Conservation (phyloP, 2,797 vertebrate species). For the Crypturellus tataupa region DNA sequence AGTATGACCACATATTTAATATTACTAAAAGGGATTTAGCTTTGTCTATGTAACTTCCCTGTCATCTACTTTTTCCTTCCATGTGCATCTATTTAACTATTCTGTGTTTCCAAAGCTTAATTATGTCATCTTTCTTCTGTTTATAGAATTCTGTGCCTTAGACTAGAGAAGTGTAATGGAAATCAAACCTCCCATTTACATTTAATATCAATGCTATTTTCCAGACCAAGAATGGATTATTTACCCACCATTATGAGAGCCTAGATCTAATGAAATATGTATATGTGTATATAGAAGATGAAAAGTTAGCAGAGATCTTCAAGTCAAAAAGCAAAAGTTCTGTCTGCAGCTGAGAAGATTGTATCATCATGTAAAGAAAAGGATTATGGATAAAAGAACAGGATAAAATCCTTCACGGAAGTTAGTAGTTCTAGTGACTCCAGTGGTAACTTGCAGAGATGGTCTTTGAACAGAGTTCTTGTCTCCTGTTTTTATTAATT, state of each 20-base stretch:
- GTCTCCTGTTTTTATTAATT: not conserved
- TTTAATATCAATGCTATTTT: slow-evolving; percentile 53
- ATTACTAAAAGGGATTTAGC: slow-evolving; percentile 64
- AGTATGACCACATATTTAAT: slow-evolving; percentile 61
- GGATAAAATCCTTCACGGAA: not conserved
- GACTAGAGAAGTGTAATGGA: slow-evolving; percentile 1
- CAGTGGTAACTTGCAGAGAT: not conserved
- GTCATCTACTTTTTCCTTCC: slow-evolving; percentile 24
- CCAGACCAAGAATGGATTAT: slow-evolving; percentile 1
- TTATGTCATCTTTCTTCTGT: slow-evolving; percentile 28
- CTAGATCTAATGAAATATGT: slow-evolving; percentile 18
- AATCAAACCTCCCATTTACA: slow-evolving; percentile 43
- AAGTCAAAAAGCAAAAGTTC: slow-evolving; percentile 4
- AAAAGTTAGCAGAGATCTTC: slow-evolving; percentile 30
- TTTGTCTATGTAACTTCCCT: slow-evolving; percentile 28
- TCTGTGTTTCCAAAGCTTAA: slow-evolving; percentile 32
- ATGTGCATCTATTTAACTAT: slow-evolving; percentile 18
- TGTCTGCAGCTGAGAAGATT: not conserved
- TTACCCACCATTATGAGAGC: slow-evolving; percentile 39
- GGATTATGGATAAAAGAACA: not conserved
- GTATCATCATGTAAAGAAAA: not conserved
- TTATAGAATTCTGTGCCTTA: slow-evolving; percentile 20
- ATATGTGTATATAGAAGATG: not conserved
- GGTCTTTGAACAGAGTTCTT: not conserved
- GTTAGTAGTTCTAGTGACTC: not conserved